Percentiles rank a stretch among this genome's conserved stretches.
Conservation (phyloP, 1,140 invertebrate genomes). For the Zaprionus africanus region DNA sequence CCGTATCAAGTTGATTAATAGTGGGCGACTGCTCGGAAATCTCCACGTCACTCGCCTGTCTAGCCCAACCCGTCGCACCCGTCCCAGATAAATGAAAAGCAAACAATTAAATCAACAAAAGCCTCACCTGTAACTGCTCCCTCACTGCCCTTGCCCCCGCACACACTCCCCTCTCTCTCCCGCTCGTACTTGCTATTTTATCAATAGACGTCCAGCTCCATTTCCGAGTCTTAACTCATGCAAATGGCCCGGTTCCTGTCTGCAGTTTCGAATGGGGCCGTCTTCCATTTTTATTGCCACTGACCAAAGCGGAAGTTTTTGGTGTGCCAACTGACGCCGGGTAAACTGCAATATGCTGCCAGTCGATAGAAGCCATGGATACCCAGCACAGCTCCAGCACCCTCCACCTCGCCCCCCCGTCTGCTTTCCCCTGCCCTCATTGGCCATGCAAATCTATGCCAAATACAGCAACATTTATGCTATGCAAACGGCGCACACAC, state of each 20-base stretch:
- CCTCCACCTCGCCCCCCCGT: neutral
- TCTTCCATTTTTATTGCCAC: constrained; percentile 71
- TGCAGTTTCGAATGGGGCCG: constrained; percentile 37
- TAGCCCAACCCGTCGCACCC: constrained; percentile 6
- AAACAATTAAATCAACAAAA: constrained; percentile 74
- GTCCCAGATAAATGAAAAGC: constrained; percentile 73
- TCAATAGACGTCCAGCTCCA: constrained; percentile 44
- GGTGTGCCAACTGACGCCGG: constrained; percentile 58
- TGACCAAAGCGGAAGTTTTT: constrained; percentile 54
- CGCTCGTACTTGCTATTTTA: constrained; percentile 28
- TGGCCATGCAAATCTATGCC: constrained; percentile 81
- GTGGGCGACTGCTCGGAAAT: constrained; percentile 67
- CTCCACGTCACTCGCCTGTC: constrained; percentile 54
- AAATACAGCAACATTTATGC: constrained; percentile 76
- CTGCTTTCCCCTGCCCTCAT: constrained; percentile 26
- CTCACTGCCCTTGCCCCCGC: neutral
- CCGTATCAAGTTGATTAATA: constrained; percentile 79
- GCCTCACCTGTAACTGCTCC: constrained; percentile 59
- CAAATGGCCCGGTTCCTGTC: constrained; percentile 64
- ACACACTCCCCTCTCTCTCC: neutral
- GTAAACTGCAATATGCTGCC: constrained; percentile 74
- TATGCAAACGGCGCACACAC: constrained; percentile 40
- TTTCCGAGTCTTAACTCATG: constrained; percentile 46
- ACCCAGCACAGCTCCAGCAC: neutral
- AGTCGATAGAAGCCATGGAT: constrained; percentile 59